Evolutionary conservation across 2,888 invertebrate genomes (phyloP).

Genomic region (Agapostemon virescens): DNA sequence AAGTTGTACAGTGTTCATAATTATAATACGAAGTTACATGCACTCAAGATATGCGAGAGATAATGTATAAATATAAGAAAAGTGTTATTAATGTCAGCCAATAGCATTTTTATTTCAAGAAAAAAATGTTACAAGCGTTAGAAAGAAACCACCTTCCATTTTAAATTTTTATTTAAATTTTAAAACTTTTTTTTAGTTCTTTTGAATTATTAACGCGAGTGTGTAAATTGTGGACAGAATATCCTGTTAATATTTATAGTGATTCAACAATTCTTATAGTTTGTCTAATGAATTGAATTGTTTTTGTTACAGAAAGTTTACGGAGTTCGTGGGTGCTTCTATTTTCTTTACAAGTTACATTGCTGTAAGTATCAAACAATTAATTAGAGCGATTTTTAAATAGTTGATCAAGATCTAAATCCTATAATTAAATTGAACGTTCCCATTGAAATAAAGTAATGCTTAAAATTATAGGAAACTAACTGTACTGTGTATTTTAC

Average conservation of each 20-base stretch:
- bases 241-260: no score
- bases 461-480: background rate
- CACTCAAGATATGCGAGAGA: no score
- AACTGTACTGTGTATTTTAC: no score
- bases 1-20: background rate
- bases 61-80: background rate
- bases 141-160: background rate
- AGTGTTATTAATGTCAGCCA: background rate
- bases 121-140: no score
- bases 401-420: background rate
- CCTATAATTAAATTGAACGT: background rate
- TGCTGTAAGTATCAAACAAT: conserved; percentile 9
- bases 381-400: background rate
- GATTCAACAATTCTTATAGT: background rate
- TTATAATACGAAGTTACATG: background rate
- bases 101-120: background rate
- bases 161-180: no score
- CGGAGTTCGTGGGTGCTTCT: background rate
- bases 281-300: background rate
- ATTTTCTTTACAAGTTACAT: background rate
- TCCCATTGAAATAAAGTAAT: background rate
- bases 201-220: no score
- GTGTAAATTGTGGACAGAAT: no score
- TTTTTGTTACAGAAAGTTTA: conserved; percentile 14
- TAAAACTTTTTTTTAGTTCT: no score